Evolutionary conservation across 2,888 invertebrate genomes (phyloP), one percentile per base, ranked within the genome.

Genomic region (Nyleta sp.): DNA sequence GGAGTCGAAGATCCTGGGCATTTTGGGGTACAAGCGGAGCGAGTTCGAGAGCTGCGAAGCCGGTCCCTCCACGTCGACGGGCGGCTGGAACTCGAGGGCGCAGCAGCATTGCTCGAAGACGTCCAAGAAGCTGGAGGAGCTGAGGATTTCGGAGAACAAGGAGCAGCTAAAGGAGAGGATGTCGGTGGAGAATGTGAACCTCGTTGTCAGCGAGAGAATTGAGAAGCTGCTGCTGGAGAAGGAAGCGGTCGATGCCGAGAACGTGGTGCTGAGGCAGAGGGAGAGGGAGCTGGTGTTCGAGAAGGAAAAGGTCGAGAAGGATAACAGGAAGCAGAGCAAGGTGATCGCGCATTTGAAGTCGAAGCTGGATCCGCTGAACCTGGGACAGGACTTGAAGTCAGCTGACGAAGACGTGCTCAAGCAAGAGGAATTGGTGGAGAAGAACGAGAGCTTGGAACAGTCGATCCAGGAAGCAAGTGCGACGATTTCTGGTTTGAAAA

Each of bases 401-500:
- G n/a, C n/a, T n/a, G n/a, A n/a, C n/a, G n/a, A n/a, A n/a, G n/a
- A n/a, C n/a, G n/a, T n/a, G n/a, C n/a, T n/a, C n/a, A n/a, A n/a
- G n/a, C n/a, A n/a, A n/a, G 35, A 35, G 11, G 82, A 85, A 46
- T 57, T 86, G 22, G 1, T 75, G 2, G 84, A 83, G n/a, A 50
- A 80, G 6, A 76, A 64, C 20, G 55, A 82, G 74, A 57, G 79
- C 20, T 42, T 83, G 6, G 64, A 77, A 50, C 28, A 71, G n/a
- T 73, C 50, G 0, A 74, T 74, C 15, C 53, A 71, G 11, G 24
- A 31, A 8, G 52, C 64, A 48, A 59, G 44, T 38, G 35, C 46
- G 11, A 52, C 0, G 4, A 53, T 71, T 24, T 31, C 48, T 20
- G 8, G 31, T 0, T 33, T 62, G 2, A 52, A 72, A 64, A 13